These are phyloP conservation scores for Zoroaster sp. DNA, from an alignment of 53 echinoderm and acorn worm species.

Conservation along the genomic window DNA sequence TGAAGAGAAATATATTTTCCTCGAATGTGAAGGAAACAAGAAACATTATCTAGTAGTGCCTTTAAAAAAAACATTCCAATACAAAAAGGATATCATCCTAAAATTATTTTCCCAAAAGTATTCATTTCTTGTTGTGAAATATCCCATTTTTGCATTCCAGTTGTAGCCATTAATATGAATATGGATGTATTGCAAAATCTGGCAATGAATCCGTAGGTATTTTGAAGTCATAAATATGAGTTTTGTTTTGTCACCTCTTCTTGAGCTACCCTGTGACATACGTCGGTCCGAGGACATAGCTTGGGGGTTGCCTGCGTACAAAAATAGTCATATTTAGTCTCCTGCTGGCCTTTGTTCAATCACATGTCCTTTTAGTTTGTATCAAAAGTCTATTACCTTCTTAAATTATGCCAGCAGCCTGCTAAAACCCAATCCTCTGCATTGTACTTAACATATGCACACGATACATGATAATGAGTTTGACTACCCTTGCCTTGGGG, in stretches of 20 bases:
- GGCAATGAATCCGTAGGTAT: neutral
- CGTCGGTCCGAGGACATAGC: slow-evolving; percentile 67
- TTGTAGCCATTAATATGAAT: neutral
- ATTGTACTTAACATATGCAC: too few relatives aligned
- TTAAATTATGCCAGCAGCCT: too few relatives aligned
- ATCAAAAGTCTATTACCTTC: neutral
- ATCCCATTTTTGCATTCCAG: neutral
- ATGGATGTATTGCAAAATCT: neutral
- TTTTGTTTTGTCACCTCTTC: slow-evolving; percentile 63
- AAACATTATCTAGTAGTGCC: too few relatives aligned
- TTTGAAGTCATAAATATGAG: slow-evolving; percentile 25
- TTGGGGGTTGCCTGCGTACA: slow-evolving; percentile 68
- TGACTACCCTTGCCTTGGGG: too few relatives aligned
- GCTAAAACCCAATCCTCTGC: too few relatives aligned
- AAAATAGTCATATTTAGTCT: slow-evolving; percentile 30
- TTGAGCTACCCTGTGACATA: slow-evolving; percentile 71
- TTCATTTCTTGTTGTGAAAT: neutral
- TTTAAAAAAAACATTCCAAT: too few relatives aligned
- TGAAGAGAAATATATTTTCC: too few relatives aligned
- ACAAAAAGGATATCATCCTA: too few relatives aligned
- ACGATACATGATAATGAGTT: too few relatives aligned
- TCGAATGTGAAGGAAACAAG: too few relatives aligned
- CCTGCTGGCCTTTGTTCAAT: neutral
- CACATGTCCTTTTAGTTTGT: neutral
- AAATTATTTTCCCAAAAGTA: too few relatives aligned